phyloP scores from a whole-genome alignment of 1,140 invertebrate genomes.

The Forficula auricularia region DNA sequence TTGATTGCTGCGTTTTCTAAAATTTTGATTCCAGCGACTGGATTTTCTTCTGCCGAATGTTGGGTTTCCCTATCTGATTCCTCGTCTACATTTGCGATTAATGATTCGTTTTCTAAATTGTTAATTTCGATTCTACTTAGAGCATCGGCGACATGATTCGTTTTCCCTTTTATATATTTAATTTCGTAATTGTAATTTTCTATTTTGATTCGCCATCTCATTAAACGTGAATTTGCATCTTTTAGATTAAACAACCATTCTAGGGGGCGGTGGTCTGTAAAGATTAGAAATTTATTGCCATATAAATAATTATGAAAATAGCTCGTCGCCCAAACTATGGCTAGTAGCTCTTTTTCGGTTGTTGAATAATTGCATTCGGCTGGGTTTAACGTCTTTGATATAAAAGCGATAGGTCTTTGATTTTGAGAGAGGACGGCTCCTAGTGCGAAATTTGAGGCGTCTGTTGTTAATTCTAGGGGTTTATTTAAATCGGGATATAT shows the following conservation, averaged over 20 bases:
- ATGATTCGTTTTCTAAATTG: not conserved
- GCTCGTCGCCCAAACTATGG: conserved; percentile 25
- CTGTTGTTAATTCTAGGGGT: conserved; percentile 19
- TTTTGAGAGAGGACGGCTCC: conserved; percentile 17
- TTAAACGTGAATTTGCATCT: conserved; percentile 26
- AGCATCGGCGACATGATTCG: conserved; percentile 22
- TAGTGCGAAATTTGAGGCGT: conserved; percentile 16
- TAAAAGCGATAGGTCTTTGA: conserved; percentile 17
- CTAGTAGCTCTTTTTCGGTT: conserved; percentile 25
- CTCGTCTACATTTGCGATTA: not conserved
- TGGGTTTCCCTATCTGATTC: not conserved
- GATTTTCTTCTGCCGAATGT: not conserved
- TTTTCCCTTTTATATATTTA: conserved; percentile 23
- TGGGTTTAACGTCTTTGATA: conserved; percentile 15
- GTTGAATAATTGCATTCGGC: conserved; percentile 19
- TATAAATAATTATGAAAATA: conserved; percentile 31
- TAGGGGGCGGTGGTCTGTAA: conserved; percentile 32
- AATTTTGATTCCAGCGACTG: no score
- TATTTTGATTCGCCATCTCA: conserved; percentile 30
- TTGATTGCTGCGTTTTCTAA: no score
- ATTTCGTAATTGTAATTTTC: conserved; percentile 29
- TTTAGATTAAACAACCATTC: conserved; percentile 29
- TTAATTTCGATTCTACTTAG: conserved; percentile 13
- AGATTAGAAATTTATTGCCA: conserved; percentile 28
- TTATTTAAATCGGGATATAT: conserved; percentile 17